phyloP scores from a whole-genome alignment of 2,888 invertebrate species.

The Diachrysia chrysitis region DNA sequence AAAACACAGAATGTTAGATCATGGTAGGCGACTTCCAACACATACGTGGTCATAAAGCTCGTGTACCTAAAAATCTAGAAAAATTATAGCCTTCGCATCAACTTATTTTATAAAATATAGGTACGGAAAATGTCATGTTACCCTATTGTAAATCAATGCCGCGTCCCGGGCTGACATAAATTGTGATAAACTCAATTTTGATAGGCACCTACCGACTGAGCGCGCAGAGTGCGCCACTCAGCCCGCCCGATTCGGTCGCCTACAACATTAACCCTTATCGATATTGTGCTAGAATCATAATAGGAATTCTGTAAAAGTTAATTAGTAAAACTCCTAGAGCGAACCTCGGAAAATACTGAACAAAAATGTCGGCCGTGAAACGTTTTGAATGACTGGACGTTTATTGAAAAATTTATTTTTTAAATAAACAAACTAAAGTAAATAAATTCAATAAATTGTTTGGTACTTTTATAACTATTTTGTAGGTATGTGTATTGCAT shows the following conservation, averaged over 20 bases:
- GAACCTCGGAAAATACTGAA: constrained; percentile 22
- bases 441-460: constrained; percentile 23
- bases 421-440: constrained; percentile 6
- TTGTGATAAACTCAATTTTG: constrained; percentile 77
- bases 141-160: constrained; percentile 63
- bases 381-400: constrained; percentile 20
- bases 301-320: constrained; percentile 47
- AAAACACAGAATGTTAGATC: too few species aligned
- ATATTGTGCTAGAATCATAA: constrained; percentile 39
- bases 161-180: constrained; percentile 62
- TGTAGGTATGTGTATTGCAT: background rate
- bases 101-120: constrained; percentile 16
- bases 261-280: constrained; percentile 27
- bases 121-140: constrained; percentile 18
- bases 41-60: too few species aligned
- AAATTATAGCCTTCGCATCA: background rate
- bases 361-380: constrained; percentile 33
- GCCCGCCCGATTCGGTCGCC: constrained; percentile 31
- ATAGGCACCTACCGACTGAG: constrained; percentile 24
- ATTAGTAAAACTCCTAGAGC: constrained; percentile 35
- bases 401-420: constrained; percentile 37
- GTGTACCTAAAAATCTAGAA: background rate
- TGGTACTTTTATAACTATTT: constrained; percentile 24
- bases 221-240: constrained; percentile 32
- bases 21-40: too few species aligned